Evolutionary conservation across 2,113 vertebrate species (phyloP).

Genomic region (Acanthisitta chloris): DNA sequence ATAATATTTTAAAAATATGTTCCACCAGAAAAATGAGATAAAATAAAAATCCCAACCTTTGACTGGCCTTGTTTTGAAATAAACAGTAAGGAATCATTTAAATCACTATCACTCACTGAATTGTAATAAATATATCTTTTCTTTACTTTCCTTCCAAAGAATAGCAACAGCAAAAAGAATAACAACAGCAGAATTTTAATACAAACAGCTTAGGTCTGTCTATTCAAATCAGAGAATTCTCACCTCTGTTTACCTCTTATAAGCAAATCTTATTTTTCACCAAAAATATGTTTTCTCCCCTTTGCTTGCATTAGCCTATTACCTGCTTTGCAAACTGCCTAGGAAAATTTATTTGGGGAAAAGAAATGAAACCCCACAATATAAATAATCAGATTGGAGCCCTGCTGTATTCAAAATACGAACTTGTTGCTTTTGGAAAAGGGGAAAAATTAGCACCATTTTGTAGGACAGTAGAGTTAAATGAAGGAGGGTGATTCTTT

Average conservation of each 20-base stretch:
- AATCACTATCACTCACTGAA: background rate
- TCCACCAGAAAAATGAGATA: slow-evolving; percentile 2
- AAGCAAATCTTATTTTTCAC: background rate
- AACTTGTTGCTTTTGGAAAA: slow-evolving; percentile 83
- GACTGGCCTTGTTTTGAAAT: slow-evolving; percentile 32
- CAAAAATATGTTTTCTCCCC: background rate
- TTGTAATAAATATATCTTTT: background rate
- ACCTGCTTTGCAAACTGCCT: background rate
- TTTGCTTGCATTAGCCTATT: background rate
- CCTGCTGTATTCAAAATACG: slow-evolving; percentile 20
- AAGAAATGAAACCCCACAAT: background rate
- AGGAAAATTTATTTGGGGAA: slow-evolving; percentile 37
- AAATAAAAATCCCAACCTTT: slow-evolving; percentile 34
- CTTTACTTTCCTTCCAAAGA: slow-evolving; percentile 9
- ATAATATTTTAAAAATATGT: slow-evolving; percentile 46
- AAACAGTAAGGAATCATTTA: slow-evolving; percentile 49
- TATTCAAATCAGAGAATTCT: slow-evolving; percentile 1
- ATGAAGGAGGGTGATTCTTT: slow-evolving; percentile 79
- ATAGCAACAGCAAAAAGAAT: background rate
- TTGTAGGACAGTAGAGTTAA: slow-evolving; percentile 81
- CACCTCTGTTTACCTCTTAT: background rate
- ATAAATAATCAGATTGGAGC: slow-evolving; percentile 34
- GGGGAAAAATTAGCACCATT: slow-evolving; percentile 75
- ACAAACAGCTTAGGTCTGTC: slow-evolving; percentile 2
- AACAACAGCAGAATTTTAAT: slow-evolving; percentile 24